These are phyloP conservation scores for Erynnis tages DNA, from an alignment of 2,888 invertebrate genomes.

Conservation along the genomic window DNA sequence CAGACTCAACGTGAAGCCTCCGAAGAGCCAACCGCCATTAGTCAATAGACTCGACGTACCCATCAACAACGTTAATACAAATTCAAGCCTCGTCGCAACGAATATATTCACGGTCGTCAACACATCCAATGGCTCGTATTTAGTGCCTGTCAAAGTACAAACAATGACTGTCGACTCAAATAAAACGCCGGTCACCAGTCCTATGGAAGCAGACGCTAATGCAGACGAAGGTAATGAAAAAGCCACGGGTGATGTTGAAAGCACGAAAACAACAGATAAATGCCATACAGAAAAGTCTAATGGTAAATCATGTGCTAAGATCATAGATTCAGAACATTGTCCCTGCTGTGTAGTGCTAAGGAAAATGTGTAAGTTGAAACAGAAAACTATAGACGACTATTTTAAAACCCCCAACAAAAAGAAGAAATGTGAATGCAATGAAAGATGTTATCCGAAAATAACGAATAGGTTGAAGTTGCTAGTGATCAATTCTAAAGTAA, in stretches of 20 bases:
- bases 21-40: conserved; percentile 10
- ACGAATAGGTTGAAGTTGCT: conserved; percentile 57
- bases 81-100: conserved; percentile 15
- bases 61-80: conserved; percentile 19
- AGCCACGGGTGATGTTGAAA: conserved; percentile 4
- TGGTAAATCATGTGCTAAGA: neutral
- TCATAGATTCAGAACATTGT: conserved; percentile 47
- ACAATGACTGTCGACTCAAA: conserved; percentile 42
- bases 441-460: conserved; percentile 47
- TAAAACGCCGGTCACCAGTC: conserved; percentile 36
- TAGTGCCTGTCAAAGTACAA: conserved; percentile 45
- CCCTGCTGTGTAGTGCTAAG: conserved; percentile 55
- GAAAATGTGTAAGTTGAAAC: conserved; percentile 49
- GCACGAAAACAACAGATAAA: conserved; percentile 24
- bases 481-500: conserved; percentile 46
- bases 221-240: conserved; percentile 1
- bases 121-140: conserved; percentile 44
- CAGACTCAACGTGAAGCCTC: conserved; percentile 31
- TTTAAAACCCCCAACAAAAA: conserved; percentile 41
- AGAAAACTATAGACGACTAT: conserved; percentile 58
- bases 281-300: conserved; percentile 22
- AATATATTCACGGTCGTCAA: conserved; percentile 47
- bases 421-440: conserved; percentile 50
- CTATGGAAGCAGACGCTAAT: conserved; percentile 8
- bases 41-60: conserved; percentile 38